Evolutionary conservation across 1,140 invertebrate genomes (phyloP), one percentile per base, ranked within the genome.

Genomic region (Phortica variegata): DNA sequence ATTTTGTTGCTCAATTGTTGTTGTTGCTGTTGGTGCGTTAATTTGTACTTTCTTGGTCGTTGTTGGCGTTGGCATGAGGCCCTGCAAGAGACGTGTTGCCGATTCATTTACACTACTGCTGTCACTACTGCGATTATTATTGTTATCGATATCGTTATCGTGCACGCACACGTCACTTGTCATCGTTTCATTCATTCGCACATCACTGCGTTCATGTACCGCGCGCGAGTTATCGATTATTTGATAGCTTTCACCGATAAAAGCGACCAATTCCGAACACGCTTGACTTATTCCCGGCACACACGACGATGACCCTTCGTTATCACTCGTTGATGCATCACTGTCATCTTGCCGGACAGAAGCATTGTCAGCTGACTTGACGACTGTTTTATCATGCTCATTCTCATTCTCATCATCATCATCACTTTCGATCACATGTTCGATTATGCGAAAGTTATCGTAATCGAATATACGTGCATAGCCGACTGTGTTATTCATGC

Each of bases 361-460:
- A 2, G 13, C 41, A 1, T 33, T 50, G 10, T 37, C 44, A 1
- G 43, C 42, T 7, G n/a, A n/a, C n/a, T n/a, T n/a, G n/a, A n/a
- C n/a, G n/a, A n/a, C n/a, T n/a, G n/a, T n/a, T n/a, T n/a, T n/a
- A n/a, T n/a, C n/a, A n/a, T n/a, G n/a, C n/a, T n/a, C n/a, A n/a
- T n/a, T n/a, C n/a, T n/a, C n/a, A 26, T 38, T 15, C 1, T 49
- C 47, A 0, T 52, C 26, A 19, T 65, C 60, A 1, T 68, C 65
- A 13, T 69, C 60, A 49, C 62, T 70, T 34, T 73, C 70, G 49
- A 73, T 73, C 39, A 73, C 70, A 34, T 73, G 70, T 32, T 73
- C 69, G 40, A 73, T 73, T 5, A 73, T 73, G 10, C 70, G 58
- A 42, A 70, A 48, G 47, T 73, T 73, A 40, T 73, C 70, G 46